Evolutionary conservation across 2,113 vertebrate species (phyloP).

Genomic region (Oreocharis arfaki): DNA sequence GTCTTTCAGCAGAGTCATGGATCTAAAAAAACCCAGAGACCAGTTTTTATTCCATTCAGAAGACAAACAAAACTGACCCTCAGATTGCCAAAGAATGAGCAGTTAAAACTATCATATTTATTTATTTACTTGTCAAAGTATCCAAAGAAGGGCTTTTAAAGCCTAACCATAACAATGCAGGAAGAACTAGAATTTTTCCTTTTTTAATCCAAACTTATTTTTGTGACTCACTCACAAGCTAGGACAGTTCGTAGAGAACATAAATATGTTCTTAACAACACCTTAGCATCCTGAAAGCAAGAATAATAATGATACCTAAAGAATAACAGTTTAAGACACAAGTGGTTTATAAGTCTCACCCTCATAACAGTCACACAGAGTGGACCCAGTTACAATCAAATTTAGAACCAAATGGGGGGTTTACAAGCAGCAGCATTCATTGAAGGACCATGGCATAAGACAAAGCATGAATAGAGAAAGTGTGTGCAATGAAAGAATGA

Average conservation of each 20-base stretch:
- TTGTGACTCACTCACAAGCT: not conserved
- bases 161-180: not conserved
- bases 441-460: not conserved
- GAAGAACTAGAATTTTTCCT: not conserved
- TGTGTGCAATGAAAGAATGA: not conserved
- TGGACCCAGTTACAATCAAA: not conserved
- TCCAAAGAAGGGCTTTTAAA: not conserved
- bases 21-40: not conserved
- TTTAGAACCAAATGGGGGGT: not conserved
- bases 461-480: not conserved
- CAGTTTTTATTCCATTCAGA: not conserved
- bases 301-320: not conserved
- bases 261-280: not conserved
- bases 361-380: not conserved
- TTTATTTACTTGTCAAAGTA: not conserved
- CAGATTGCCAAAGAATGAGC: not conserved
- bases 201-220: not conserved
- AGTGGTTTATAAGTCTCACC: not conserved
- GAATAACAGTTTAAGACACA: not conserved
- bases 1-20: not conserved
- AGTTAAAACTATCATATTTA: not conserved
- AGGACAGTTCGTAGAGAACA: not conserved
- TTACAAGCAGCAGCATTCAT: not conserved
- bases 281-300: not conserved
- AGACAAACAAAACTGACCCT: not conserved